Evolutionary conservation across 2,888 invertebrate species (phyloP), one percentile per base, ranked within the genome.

Genomic region (Ypsolopha sequella): DNA sequence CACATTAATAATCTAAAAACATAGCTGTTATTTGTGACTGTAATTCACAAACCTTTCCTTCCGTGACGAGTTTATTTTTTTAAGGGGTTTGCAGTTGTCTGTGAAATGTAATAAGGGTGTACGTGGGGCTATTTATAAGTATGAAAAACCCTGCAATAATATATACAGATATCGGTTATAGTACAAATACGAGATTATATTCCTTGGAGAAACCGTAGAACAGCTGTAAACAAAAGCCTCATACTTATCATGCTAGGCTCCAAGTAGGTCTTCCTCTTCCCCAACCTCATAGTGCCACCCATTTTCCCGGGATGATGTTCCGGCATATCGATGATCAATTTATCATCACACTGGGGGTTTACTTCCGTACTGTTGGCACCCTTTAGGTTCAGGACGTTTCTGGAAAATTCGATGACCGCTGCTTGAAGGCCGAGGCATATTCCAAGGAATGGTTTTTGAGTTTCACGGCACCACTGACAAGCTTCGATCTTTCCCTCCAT

Each of bases 401-500:
- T 89, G 0, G 97, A 92, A 72, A 94, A 98, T 80, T 99, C 99
- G 62, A 99, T 94, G 6, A 98, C 98, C 7, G 98, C 95, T 24
- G 96, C 95, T 88, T 99, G 99, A 56, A 99, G 88, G 6, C 99
- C 99, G n/a, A 99, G 88, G 70, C 99, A 99, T 60, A 99, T 96
- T 0, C 99, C 99, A 13, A 99, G 87, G 78, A 94, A 95, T 0
- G 99, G 99, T 68, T 93, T 95, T 48, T 93, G 91, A 49, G 94
- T 96, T 64, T 91, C 91, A 41, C 99, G 89, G 55, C 98, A 98
- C 96, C 97, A 99, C 63, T 93, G 90, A 60, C 95, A 95, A 0
- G 99, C 98, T 55, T 92, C 91, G 48, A 99, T 95, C 85, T 97
- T 99, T 0, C 99, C 99, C 73, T 98, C 97, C 67, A 97, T 92